These are phyloP conservation scores for Pangasius macronema DNA, from an alignment of 2,797 vertebrate species.

Conservation along the genomic window DNA sequence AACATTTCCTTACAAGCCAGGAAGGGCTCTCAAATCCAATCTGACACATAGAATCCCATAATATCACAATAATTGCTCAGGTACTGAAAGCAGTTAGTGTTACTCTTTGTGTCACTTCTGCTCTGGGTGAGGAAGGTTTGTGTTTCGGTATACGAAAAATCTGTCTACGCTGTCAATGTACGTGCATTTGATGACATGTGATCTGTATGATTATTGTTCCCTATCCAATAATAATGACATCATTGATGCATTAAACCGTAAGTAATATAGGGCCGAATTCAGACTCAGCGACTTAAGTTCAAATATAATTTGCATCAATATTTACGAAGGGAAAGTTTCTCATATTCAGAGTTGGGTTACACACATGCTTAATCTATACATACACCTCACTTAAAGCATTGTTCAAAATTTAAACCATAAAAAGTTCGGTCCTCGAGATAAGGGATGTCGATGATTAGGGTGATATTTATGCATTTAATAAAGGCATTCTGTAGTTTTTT, in stretches of 20 bases:
- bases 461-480: not conserved
- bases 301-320: not conserved
- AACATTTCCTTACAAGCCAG: conserved; percentile 68
- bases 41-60: conserved; percentile 58
- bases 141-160: not conserved
- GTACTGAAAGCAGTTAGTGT: conserved; percentile 8
- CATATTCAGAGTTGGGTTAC: not conserved
- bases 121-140: not conserved
- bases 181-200: not conserved
- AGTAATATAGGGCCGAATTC: not conserved
- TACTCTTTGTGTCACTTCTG: not conserved
- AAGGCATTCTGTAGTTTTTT: not conserved
- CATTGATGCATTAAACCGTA: not conserved
- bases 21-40: conserved; percentile 69
- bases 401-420: not conserved
- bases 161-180: not conserved
- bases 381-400: not conserved
- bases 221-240: not conserved
- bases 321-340: not conserved
- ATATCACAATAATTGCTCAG: conserved; percentile 44
- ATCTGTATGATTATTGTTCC: not conserved
- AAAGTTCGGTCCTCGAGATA: not conserved
- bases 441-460: not conserved
- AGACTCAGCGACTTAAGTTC: not conserved
- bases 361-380: not conserved